Percentiles rank a stretch among this genome's conserved stretches.
These are phyloP conservation scores for Bombylius discolor DNA, from an alignment of 2,888 invertebrate genomes.

Conservation along the genomic window DNA sequence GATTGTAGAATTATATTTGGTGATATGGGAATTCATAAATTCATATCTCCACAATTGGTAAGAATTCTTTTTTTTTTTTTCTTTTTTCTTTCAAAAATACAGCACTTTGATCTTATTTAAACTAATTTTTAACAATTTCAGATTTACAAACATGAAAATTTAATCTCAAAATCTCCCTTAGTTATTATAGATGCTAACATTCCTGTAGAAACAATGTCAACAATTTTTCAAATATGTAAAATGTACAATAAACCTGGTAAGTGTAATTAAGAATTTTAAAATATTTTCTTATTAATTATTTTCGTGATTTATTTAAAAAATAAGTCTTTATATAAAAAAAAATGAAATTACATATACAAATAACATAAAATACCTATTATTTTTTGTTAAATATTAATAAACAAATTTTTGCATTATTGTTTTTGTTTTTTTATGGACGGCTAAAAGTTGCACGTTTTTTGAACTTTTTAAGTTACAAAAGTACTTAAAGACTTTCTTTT, in stretches of 20 bases:
- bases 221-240: constrained; percentile 47
- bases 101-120: not conserved
- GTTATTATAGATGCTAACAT: constrained; percentile 79
- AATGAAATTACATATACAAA: no score
- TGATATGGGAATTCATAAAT: constrained; percentile 66
- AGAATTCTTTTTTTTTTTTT: constrained; percentile 18
- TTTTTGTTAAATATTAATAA: no score
- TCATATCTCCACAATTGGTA: constrained; percentile 54
- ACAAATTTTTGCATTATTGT: no score
- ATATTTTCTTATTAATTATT: no score
- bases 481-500: no score
- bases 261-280: not conserved
- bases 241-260: constrained; percentile 44
- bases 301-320: no score
- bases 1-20: constrained; percentile 72
- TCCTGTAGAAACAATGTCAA: constrained; percentile 50
- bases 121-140: constrained; percentile 24
- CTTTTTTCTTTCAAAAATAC: no score
- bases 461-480: no score
- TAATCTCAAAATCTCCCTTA: constrained; percentile 52
- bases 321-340: no score
- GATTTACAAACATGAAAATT: constrained; percentile 46
- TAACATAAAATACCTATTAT: no score
- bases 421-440: no score
- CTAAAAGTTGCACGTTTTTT: no score